These are phyloP conservation scores for Sciurus vulgaris DNA, from an alignment of 2,797 vertebrate genomes.

Conservation along the genomic window DNA sequence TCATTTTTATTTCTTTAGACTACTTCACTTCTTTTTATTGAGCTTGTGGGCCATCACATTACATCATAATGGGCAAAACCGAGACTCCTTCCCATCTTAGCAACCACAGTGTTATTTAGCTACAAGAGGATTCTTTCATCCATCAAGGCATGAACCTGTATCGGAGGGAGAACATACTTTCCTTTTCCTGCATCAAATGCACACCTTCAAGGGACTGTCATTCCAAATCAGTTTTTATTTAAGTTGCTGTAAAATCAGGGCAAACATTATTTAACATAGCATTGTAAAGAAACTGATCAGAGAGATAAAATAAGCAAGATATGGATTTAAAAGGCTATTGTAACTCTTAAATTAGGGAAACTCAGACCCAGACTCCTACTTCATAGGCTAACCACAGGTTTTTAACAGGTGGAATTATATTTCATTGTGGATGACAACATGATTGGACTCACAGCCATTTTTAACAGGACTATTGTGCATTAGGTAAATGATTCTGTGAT, in stretches of 20 bases:
- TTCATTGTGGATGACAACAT: neutral
- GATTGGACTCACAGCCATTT: neutral
- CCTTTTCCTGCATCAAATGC: neutral
- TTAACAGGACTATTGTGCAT: neutral
- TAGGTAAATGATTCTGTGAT: neutral
- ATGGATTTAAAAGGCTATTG: neutral
- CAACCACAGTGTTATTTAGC: neutral
- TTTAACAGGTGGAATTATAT: neutral
- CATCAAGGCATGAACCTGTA: neutral
- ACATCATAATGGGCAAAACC: conserved; percentile 19
- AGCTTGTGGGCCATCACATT: conserved; percentile 2
- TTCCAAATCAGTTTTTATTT: conserved; percentile 59
- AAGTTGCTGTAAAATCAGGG: neutral
- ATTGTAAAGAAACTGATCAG: conserved; percentile 31
- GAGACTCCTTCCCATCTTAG: neutral
- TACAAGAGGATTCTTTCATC: neutral
- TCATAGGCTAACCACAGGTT: neutral
- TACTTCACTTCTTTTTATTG: conserved; percentile 44
- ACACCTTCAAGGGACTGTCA: neutral
- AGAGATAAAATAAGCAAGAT: conserved; percentile 18
- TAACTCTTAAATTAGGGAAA: neutral
- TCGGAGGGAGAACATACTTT: neutral
- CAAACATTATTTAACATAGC: conserved; percentile 3
- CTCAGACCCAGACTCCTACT: neutral
- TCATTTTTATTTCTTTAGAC: conserved; percentile 39